A percentile compares a stretch with the other conserved stretches of the same genome.
Evolutionary conservation across 2,888 invertebrate genomes (phyloP).

Genomic region (Ectemnius lituratus): DNA sequence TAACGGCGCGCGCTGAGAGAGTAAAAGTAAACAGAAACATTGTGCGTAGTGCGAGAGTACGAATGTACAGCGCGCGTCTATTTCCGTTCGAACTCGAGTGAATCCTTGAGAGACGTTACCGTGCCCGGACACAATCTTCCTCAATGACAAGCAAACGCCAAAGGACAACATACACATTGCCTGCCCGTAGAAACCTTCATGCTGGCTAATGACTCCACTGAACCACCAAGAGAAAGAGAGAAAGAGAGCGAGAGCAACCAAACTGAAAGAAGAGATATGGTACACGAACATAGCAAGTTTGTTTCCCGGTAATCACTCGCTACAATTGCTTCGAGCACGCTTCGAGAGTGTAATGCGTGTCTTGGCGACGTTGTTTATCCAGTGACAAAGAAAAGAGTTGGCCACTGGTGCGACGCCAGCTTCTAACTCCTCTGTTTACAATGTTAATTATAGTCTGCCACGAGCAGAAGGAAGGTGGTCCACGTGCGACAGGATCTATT

Average conservation of each 20-base stretch:
- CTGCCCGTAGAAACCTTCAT: too few species aligned
- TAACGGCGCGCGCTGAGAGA: too few species aligned
- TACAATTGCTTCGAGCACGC: background rate
- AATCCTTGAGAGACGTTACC: too few species aligned
- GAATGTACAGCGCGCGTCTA: too few species aligned
- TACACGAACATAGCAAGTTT: background rate
- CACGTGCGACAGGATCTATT: background rate
- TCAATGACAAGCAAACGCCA: too few species aligned
- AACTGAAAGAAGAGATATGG: background rate
- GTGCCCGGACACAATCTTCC: too few species aligned
- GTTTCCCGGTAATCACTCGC: background rate
- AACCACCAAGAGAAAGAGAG: background rate
- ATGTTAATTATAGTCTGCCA: slow-evolving; percentile 23
- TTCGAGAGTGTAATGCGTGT: background rate
- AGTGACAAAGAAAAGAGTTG: slow-evolving; percentile 11
- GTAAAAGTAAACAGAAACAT: too few species aligned
- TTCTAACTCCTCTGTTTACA: slow-evolving; percentile 11
- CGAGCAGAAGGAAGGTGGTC: background rate
- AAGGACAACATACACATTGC: too few species aligned
- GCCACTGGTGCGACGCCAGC: slow-evolving; percentile 6
- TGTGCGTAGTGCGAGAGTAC: too few species aligned
- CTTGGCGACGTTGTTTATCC: slow-evolving; percentile 7
- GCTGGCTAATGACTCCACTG: too few species aligned
- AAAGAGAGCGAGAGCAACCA: background rate
- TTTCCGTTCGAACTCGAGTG: too few species aligned